These are phyloP conservation scores for Tokudaia muenninki DNA, from an alignment of 2,797 vertebrate genomes.

Conservation along the genomic window DNA sequence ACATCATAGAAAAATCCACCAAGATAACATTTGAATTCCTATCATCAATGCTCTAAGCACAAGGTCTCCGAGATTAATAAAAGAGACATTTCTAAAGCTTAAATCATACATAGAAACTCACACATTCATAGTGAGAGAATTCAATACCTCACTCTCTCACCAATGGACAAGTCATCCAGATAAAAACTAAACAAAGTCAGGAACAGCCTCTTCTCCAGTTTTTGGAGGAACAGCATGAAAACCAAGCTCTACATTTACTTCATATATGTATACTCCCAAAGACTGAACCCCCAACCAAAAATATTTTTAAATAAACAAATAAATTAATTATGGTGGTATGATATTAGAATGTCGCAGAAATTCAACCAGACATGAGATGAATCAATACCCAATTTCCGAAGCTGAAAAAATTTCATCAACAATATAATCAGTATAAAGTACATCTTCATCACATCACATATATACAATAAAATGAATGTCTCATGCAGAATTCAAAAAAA, in stretches of 20 bases:
- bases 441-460: background rate
- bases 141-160: background rate
- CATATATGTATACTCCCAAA: background rate
- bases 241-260: background rate
- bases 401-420: background rate
- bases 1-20: background rate
- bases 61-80: background rate
- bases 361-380: background rate
- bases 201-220: background rate
- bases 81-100: background rate
- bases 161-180: background rate
- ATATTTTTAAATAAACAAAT: background rate
- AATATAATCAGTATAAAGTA: constrained; percentile 32
- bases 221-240: background rate
- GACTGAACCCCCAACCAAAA: background rate
- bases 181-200: background rate
- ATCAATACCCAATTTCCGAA: background rate
- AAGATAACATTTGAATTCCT: background rate
- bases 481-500: constrained; percentile 24
- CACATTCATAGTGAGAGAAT: background rate
- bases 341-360: background rate
- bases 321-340: background rate
- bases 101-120: background rate
- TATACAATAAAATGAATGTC: constrained; percentile 1
- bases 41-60: background rate